Percentiles rank a stretch among this genome's conserved stretches.
These are phyloP conservation scores for Progne subis DNA, from an alignment of 2,113 vertebrate species.

Conservation along the genomic window DNA sequence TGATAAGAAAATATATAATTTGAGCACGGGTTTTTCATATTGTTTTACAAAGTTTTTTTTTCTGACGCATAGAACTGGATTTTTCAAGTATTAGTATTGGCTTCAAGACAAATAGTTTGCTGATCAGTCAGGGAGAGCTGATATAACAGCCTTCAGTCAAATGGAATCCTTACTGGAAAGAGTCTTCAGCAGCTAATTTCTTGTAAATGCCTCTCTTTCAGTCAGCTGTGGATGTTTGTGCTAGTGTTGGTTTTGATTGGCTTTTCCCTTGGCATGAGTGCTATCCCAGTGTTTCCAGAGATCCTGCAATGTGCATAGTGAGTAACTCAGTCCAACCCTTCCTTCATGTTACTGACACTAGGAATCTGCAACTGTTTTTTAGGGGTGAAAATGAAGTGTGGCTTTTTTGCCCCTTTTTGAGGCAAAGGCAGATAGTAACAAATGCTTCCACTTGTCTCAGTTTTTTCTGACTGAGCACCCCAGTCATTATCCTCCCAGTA, in stretches of 20 bases:
- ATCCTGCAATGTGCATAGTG: slow-evolving; percentile 87
- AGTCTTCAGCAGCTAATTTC: background rate
- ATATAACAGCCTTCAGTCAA: background rate
- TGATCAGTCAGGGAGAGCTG: background rate
- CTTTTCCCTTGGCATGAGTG: slow-evolving; percentile 85
- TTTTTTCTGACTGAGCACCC: background rate
- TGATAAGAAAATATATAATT: background rate
- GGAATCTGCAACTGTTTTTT: background rate
- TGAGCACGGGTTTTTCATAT: background rate
- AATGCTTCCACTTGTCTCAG: background rate
- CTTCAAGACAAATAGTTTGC: background rate
- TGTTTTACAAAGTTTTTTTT: background rate
- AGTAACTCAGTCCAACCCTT: slow-evolving; percentile 58
- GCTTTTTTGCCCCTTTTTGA: background rate
- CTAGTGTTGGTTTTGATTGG: slow-evolving; percentile 85
- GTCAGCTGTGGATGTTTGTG: slow-evolving; percentile 90
- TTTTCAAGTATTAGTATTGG: background rate
- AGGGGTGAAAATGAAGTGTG: background rate
- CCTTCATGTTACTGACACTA: background rate
- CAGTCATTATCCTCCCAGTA: background rate
- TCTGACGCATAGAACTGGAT: background rate
- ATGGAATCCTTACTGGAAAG: background rate
- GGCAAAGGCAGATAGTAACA: background rate
- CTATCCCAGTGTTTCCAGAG: slow-evolving; percentile 90
- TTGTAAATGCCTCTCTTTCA: slow-evolving; percentile 62